Percentiles rank a stretch among this genome's conserved stretches.
Conservation (phyloP, 1,140 invertebrate species). For the Elysia chlorotica region DNA sequence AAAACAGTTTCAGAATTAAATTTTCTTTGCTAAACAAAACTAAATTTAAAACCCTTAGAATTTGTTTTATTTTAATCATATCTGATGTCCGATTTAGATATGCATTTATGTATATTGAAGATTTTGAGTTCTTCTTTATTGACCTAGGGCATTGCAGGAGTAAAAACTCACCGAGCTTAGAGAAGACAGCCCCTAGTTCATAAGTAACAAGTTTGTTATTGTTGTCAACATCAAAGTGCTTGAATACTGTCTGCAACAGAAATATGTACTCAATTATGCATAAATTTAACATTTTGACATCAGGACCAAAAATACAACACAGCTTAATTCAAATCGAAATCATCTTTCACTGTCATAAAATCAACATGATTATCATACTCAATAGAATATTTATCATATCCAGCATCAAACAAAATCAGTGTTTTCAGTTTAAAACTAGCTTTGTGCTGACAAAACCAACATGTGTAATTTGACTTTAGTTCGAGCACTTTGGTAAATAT, state of each 20-base stretch:
- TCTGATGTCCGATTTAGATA: background rate
- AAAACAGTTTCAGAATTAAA: background rate
- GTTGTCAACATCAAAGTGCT: conserved; percentile 42
- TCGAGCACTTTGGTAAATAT: too few species aligned
- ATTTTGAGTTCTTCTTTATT: too few species aligned
- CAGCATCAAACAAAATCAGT: too few species aligned
- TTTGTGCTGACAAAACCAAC: too few species aligned
- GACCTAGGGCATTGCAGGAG: background rate
- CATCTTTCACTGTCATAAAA: background rate
- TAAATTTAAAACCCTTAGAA: too few species aligned
- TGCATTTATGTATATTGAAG: background rate
- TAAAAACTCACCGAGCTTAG: conserved; percentile 37
- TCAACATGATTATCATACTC: background rate
- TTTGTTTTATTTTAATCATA: background rate
- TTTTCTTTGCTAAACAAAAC: background rate
- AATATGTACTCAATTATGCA: conserved; percentile 3
- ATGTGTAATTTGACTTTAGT: too few species aligned
- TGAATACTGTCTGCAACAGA: conserved; percentile 40
- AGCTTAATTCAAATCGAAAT: background rate
- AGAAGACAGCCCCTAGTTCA: conserved; percentile 40
- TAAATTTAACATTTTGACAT: background rate
- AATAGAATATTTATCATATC: background rate
- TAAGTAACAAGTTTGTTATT: conserved; percentile 37
- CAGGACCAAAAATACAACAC: too few species aligned
- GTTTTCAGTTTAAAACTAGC: too few species aligned